Conservation (phyloP, 2,888 invertebrate genomes). For the Apodemia mormo region DNA sequence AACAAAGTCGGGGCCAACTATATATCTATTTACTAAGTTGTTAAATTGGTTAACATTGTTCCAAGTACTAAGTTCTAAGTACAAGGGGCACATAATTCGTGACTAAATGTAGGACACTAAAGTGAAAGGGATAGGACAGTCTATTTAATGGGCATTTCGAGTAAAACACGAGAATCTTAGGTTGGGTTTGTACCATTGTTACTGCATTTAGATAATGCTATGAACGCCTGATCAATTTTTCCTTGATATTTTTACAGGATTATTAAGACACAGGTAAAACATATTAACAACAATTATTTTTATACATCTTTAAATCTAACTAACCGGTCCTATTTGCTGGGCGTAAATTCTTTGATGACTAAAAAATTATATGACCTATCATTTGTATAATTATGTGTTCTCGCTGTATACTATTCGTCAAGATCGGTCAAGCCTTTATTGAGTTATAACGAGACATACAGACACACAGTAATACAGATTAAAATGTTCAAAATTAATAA, state of each 20-base stretch:
- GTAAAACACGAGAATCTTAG: neutral
- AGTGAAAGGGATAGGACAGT: conserved; percentile 58
- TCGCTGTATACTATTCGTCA: too few species aligned
- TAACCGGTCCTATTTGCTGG: too few species aligned
- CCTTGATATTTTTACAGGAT: neutral
- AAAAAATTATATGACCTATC: too few species aligned
- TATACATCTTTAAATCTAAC: too few species aligned
- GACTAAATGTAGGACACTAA: conserved; percentile 63
- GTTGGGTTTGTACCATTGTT: neutral
- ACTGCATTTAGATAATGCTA: neutral
- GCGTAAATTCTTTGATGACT: too few species aligned
- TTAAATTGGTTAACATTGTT: conserved; percentile 1
- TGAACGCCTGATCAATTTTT: neutral
- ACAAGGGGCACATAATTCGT: conserved; percentile 44
- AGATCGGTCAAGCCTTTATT: too few species aligned
- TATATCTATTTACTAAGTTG: neutral
- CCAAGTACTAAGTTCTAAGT: conserved; percentile 18
- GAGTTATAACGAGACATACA: too few species aligned
- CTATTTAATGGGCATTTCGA: neutral
- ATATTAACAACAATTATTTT: too few species aligned
- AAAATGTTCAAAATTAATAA: too few species aligned
- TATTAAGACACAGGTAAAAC: neutral
- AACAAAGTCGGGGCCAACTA: neutral
- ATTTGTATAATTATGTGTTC: too few species aligned
- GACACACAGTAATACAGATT: too few species aligned